Percentiles rank a stretch among this genome's conserved stretches.
These are phyloP conservation scores for Galbula dea DNA, from an alignment of 2,113 vertebrate species.

Conservation along the genomic window DNA sequence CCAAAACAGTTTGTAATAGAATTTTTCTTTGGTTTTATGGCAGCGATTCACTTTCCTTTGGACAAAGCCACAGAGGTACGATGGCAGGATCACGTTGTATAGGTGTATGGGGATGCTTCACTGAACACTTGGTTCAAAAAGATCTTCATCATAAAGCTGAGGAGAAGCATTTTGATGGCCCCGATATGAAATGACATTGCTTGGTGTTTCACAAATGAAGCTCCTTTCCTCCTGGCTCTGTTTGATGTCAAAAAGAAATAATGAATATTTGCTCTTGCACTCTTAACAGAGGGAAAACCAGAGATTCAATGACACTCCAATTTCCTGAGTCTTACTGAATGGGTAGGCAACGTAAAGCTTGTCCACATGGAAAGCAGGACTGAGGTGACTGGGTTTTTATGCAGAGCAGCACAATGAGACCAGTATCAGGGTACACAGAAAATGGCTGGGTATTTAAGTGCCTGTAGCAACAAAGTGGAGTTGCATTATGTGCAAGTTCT, in stretches of 20 bases:
- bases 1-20: neutral
- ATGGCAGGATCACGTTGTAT: accelerated
- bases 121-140: neutral
- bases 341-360: neutral
- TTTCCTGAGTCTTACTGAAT: neutral
- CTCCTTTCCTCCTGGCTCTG: neutral
- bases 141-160: neutral
- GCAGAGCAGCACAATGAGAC: neutral
- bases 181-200: neutral
- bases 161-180: neutral
- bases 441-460: neutral
- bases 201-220: neutral
- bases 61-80: neutral
- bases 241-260: neutral
- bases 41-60: neutral
- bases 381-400: neutral
- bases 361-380: neutral
- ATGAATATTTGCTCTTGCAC: neutral
- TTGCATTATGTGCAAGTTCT: neutral
- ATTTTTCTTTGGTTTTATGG: neutral
- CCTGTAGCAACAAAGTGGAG: neutral
- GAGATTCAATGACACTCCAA: accelerated
- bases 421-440: neutral
- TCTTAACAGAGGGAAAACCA: neutral
- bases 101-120: accelerated